Evolutionary conservation across 2,797 vertebrate species (phyloP), one percentile per base, ranked within the genome.

Genomic region (Sebastes itinus): DNA sequence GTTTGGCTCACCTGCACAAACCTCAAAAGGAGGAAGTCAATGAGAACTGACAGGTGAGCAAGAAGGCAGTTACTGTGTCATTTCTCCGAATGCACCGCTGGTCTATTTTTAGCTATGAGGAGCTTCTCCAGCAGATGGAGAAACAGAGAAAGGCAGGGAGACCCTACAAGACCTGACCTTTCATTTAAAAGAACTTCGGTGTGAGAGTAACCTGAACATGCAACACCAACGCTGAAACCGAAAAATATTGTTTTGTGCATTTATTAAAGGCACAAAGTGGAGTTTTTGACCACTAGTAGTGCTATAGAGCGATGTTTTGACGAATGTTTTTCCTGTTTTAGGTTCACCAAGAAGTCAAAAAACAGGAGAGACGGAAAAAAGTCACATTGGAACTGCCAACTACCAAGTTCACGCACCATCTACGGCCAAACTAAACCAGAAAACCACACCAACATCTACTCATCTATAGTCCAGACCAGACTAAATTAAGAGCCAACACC

Each of bases 1-100:
- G 77, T 86, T 91, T 64, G 66, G 27, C 63, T 88, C 84, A 87
- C 87, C 85, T 88, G 87, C 90, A 46, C 59, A 69, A 80, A 69
- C 63, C 12, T 83, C 75, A 71, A 30, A 18, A 18, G 32, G 20
- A 35, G 18, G 33, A 86, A 54, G 71, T 60, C 30, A 23, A 78
- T 60, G 28, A 69, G 77, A 81, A 35, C 4, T 77, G 88, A 87
- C 83, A 72, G 83, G 58, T 28, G 27, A 69, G 64, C 42, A 64
- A 32, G n/a, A n/a, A 1, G 22, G 3, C 5, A 42, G 70, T 64
- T 71, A 80, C 58, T 71, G 58, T 81, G 61, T 72, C 9, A 35
- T 66, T 60, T 64, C 59, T 38, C 46, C 62, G 52, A 25, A 11
- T 33, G 27, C n/a, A 16, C 10, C 28, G 3, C 20, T 1, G 7